A percentile compares a stretch with the other conserved stretches of the same genome.
phyloP scores from a whole-genome alignment of 2,113 vertebrate species.

The Thymallus thymallus region DNA sequence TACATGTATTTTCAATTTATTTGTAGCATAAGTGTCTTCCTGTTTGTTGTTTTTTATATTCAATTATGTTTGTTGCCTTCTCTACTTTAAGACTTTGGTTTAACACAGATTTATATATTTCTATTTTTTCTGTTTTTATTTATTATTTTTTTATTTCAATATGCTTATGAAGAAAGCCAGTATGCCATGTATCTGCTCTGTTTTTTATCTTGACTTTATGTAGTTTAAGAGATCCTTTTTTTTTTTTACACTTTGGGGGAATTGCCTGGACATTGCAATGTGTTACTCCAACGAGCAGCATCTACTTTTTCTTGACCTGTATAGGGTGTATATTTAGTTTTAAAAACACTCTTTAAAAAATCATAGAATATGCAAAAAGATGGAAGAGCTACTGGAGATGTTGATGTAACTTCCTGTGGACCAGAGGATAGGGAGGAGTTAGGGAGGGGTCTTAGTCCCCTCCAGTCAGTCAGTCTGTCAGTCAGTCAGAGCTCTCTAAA shows the following conservation, averaged over 20 bases:
- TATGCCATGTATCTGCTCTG: conserved; percentile 77
- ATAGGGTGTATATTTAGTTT: conserved; percentile 76
- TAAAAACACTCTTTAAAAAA: conserved; percentile 68
- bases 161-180: conserved; percentile 75
- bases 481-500: conserved; percentile 62
- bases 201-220: conserved; percentile 80
- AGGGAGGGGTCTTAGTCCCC: conserved; percentile 56
- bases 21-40: conserved; percentile 98
- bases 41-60: conserved; percentile 74
- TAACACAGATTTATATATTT: conserved; percentile 89
- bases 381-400: conserved; percentile 56
- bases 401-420: conserved; percentile 44
- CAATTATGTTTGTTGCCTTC: conserved; percentile 80
- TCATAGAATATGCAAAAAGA: conserved; percentile 81
- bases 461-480: conserved; percentile 54
- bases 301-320: conserved; percentile 81
- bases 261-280: conserved; percentile 79
- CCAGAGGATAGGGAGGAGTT: conserved; percentile 36
- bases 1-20: conserved; percentile 96
- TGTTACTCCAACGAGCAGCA: conserved; percentile 80
- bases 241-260: conserved; percentile 77
- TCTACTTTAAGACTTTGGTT: conserved; percentile 87
- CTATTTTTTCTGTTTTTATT: conserved; percentile 67
- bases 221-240: conserved; percentile 78
- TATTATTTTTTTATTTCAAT: conserved; percentile 57